Conservation (phyloP, 2,113 vertebrate species). For the Nothoprocta pentlandii region DNA sequence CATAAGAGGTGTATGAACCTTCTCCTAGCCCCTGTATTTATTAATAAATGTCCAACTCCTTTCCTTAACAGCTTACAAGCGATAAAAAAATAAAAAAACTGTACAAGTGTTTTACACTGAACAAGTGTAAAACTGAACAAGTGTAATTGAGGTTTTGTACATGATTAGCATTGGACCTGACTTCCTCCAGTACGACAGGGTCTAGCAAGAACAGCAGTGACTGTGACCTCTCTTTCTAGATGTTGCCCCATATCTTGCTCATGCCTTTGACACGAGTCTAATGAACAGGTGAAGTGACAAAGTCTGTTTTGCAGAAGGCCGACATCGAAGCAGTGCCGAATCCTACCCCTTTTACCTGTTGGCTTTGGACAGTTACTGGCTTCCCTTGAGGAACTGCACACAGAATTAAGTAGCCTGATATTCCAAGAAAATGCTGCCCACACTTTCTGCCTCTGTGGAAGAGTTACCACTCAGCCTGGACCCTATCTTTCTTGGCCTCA, state of each 20-base stretch:
- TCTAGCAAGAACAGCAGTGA: neutral
- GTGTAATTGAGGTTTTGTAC: neutral
- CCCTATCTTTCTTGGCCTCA: neutral
- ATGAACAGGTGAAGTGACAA: neutral
- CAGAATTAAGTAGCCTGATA: neutral
- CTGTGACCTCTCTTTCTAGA: accelerated
- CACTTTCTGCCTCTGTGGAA: neutral
- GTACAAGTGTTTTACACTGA: no score
- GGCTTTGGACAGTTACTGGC: neutral
- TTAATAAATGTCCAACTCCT: neutral
- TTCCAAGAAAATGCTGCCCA: neutral
- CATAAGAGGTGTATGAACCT: neutral
- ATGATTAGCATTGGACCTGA: neutral
- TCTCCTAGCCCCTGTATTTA: neutral
- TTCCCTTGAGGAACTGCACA: neutral
- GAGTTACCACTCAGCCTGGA: neutral
- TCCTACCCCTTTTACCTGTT: neutral
- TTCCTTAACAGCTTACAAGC: neutral
- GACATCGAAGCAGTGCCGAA: neutral
- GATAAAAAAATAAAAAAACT: neutral
- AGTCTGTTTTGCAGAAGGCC: neutral
- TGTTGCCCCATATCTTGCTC: neutral
- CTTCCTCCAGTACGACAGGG: neutral
- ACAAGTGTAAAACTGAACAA: neutral
- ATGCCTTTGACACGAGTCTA: accelerated